These are phyloP conservation scores for Drosophila histrio DNA, from an alignment of 2,888 invertebrate genomes.

Conservation along the genomic window DNA sequence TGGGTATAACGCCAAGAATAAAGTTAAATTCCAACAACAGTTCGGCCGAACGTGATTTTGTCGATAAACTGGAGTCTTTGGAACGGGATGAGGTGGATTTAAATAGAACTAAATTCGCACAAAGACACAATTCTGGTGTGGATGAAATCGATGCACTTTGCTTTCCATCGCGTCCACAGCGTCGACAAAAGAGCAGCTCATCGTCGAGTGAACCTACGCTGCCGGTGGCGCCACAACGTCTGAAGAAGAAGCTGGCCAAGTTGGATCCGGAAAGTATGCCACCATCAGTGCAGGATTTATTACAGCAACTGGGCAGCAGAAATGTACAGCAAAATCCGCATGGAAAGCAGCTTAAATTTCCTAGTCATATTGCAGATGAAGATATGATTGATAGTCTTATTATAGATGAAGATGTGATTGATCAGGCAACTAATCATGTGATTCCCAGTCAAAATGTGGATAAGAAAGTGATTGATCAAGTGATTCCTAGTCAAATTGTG, in stretches of 20 bases:
- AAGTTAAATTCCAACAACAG: constrained; percentile 22
- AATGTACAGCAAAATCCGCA: not conserved
- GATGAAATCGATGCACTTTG: constrained; percentile 54
- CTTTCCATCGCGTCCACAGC: constrained; percentile 79
- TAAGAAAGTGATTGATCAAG: not conserved
- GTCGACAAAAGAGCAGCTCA: constrained; percentile 78
- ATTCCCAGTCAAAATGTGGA: not conserved
- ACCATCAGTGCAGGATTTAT: constrained; percentile 82
- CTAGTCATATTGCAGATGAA: constrained; percentile 59
- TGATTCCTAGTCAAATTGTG: constrained; percentile 55
- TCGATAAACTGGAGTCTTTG: constrained; percentile 69
- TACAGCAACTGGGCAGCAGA: constrained; percentile 57
- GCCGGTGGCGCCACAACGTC: constrained; percentile 70
- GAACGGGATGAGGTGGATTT: constrained; percentile 62
- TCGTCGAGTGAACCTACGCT: constrained; percentile 79
- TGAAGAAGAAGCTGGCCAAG: constrained; percentile 76
- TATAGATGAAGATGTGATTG: constrained; percentile 44
- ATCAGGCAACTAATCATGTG: not conserved
- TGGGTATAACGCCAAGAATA: constrained; percentile 75
- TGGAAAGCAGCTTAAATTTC: constrained; percentile 57
- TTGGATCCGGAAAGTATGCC: constrained; percentile 80
- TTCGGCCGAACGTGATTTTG: constrained; percentile 59
- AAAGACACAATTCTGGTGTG: not conserved
- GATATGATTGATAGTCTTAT: constrained; percentile 44
- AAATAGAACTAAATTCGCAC: not conserved